Evolutionary conservation across 2,113 vertebrate species (phyloP), one percentile per base, ranked within the genome.

Genomic region (Cyanocitta stelleri): DNA sequence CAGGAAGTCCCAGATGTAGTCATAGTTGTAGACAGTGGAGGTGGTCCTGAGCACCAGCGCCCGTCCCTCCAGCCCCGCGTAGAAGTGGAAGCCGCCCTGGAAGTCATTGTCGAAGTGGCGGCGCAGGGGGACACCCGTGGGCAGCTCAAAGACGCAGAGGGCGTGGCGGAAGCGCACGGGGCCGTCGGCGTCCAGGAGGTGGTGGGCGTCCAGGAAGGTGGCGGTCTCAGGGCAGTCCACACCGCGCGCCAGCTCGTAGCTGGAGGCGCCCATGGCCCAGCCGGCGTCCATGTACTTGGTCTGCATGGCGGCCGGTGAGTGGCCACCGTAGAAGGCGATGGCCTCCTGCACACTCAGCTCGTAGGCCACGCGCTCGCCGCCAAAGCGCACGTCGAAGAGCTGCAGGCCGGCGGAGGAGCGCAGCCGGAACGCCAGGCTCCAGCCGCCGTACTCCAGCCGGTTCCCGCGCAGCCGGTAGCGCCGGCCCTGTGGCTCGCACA

Each of bases 1-100:
- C 62, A 98, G 46, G 90, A 99, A 98, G 94, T 99, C 99, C 99
- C 99, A 99, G 95, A 99, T 98, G 93, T 99, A 99, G 93, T 99
- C 99, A 0, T 99, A 99, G 95, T 99, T 99, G 96, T 99, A 99
- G 94, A 99, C 99, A 0, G 99, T 99, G 3, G 99, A 98, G 4
- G 98, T 99, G 4, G 99, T 98, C 58, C 99, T 97, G 59, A 99
- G 41, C 61, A 99, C 98, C 64, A 99, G 96, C 12, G 98, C 98
- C 1, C 97, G 98, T 26, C 98, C 99, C 79, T 98, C 97, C 49
- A 99, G 94, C 5, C 99, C 99, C 0, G 95, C 99, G 0, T 98
- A 99, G 97, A 99, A 99, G 81, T 98, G 96, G 98, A 98, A 99
- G 5, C 98, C 98, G 0, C 98, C 98, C 0, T 71, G 49, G 91